These are phyloP conservation scores for Taenioides sp. DNA, from an alignment of 2,797 vertebrate genomes.

Conservation along the genomic window DNA sequence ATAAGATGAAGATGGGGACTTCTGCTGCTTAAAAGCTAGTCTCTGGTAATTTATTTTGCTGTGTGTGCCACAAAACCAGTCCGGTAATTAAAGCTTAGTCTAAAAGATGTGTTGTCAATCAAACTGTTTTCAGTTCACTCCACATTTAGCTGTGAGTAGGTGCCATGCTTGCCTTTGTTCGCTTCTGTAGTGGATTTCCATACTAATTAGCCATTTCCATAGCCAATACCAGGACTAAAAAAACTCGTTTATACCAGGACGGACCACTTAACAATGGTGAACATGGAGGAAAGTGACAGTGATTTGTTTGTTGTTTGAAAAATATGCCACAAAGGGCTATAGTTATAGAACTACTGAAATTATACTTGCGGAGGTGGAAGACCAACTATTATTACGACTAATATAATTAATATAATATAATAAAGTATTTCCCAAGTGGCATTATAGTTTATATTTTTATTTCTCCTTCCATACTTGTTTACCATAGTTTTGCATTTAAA, in stretches of 20 bases:
- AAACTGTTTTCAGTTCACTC: constrained; percentile 15
- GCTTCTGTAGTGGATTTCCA: constrained; percentile 17
- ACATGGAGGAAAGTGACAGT: constrained; percentile 16
- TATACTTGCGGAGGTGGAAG: not conserved
- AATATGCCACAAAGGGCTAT: constrained; percentile 11
- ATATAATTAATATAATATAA: not conserved
- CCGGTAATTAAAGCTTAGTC: constrained; percentile 13
- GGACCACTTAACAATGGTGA: constrained; percentile 18
- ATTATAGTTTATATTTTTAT: too few species aligned
- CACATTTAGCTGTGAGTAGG: constrained; percentile 47
- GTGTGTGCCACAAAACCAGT: constrained; percentile 1
- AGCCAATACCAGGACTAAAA: constrained; percentile 22
- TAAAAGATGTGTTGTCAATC: constrained; percentile 48
- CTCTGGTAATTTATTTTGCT: constrained; percentile 11
- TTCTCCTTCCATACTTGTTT: not conserved
- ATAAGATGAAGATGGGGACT: not conserved
- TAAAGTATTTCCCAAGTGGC: not conserved
- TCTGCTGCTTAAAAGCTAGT: not conserved
- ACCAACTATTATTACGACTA: not conserved
- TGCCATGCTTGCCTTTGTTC: constrained; percentile 36
- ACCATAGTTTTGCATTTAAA: not conserved
- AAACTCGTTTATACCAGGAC: constrained; percentile 28
- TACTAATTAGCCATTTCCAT: constrained; percentile 46
- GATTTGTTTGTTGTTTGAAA: constrained; percentile 35
- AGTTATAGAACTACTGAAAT: not conserved